Evolutionary conservation across 2,797 vertebrate genomes (phyloP), one percentile per base, ranked within the genome.

Genomic region (Crypturellus tataupa): DNA sequence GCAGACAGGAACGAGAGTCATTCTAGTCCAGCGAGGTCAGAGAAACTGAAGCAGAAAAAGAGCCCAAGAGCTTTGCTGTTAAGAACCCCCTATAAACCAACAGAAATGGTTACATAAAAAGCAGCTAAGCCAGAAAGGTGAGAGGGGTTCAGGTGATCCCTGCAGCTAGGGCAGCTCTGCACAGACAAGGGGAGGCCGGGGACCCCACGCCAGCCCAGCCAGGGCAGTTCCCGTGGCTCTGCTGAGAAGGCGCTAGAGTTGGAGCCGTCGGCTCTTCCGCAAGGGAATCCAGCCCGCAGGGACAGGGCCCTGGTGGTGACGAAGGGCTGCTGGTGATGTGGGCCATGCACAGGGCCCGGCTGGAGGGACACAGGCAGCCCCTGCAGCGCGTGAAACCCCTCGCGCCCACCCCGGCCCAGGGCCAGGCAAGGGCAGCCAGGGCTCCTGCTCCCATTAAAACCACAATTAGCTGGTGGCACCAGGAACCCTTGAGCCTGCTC

Each of bases 401-500:
- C 33, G 11, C 11, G 15, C 15, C 10, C 14, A 16, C 31, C 14
- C 21, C 11, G 31, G 21, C 17, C 7, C 3, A 6, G 35, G 33
- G 18, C 11, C n/a, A 20, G 46, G 33, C 12, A 27, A 33, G 33
- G 11, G 18, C 31, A 33, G 42, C 64, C 31, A 14, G 64, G 2
- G 11, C 17, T 35, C 25, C 5, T 10, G 10, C 46, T 12, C 12
- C 65, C 11, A 33, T 49, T 35, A 37, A 14, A 9, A 12, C 2
- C 20, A 13, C 6, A 4, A 8, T 10, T 27, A 27, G 18, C 31
- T 3, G 24, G 16, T 14, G 42, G 40, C 71, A 63, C 47, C 9
- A 0, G 3, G 47, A 27, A 8, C 8, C 15, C 0, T 33, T 24
- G 60, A 51, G 46, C 29, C 1, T 2, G 20, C 12, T 4, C 31